Evolutionary conservation across 2,113 vertebrate species (phyloP).

Genomic region (Muscicapa adusta): DNA sequence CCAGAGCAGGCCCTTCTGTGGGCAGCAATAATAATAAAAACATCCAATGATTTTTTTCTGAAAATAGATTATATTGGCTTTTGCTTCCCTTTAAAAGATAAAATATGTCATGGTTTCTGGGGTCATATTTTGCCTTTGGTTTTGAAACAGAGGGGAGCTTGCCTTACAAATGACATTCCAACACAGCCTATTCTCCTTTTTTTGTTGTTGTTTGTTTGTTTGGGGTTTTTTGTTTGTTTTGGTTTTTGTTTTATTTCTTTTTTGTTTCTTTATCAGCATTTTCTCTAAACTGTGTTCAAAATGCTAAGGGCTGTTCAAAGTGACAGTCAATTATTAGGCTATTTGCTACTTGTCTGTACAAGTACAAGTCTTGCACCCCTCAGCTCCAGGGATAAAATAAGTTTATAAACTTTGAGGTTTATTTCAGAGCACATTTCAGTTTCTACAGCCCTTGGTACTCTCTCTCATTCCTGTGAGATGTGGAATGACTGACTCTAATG

Average conservation of each 20-base stretch:
- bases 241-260: too few species aligned
- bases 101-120: background rate
- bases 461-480: background rate
- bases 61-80: background rate
- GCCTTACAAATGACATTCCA: background rate
- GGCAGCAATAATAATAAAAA: background rate
- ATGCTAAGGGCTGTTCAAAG: background rate
- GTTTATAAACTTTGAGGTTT: background rate
- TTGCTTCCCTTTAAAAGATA: background rate
- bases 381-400: background rate
- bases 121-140: background rate
- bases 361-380: background rate
- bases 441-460: background rate
- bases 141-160: background rate
- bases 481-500: background rate
- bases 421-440: background rate
- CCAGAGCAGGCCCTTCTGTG: background rate
- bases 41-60: background rate
- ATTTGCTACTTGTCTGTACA: background rate
- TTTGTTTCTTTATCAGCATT: background rate
- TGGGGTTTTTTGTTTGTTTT: too few species aligned
- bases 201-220: too few species aligned
- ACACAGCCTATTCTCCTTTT: background rate
- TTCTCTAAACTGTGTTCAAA: background rate
- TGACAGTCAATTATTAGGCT: background rate